Evolutionary conservation across 2,113 vertebrate species (phyloP), one percentile per base, ranked within the genome.

Genomic region (Syngnathus scovelli): DNA sequence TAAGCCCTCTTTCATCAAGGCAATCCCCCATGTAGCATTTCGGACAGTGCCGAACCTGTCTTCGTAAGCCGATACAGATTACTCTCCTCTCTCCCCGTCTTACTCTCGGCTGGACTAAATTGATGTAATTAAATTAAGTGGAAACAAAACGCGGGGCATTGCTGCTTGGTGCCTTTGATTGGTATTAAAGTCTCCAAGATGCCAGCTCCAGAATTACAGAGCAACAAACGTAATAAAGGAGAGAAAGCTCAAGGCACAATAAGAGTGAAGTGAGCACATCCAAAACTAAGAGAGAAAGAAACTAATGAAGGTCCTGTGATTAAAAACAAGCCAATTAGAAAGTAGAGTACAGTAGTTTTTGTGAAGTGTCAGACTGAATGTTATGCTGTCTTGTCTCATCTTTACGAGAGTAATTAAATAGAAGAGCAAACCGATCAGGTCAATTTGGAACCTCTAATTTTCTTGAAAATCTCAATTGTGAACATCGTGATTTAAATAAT

Each of bases 91-190:
- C 69, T 33, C 51, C 16, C 51, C 3, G n/a, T n/a, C 68, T 62
- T 69, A 58, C 69, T 74, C 62, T 33, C 60, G 71, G 76, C 76
- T 69, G 72, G 83, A 71, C 76, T 87, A 88, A 90, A 85, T 85
- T 83, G 76, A 86, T 78, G 73, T 87, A 88, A 89, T 90, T 88
- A 82, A 86, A 88, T 87, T 85, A 88, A 87, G 83, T 78, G 41
- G 74, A 75, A 77, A 81, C 82, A 78, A 77, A 81, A 87, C 85
- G 82, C 79, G 73, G 78, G 78, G 61, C 79, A 82, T 67, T 79
- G 72, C 75, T 64, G 73, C 80, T 68, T 80, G 66, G 61, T 71
- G 59, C 80, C 75, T 41, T 63, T 76, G 72, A 87, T 82, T 86
- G 81, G 83, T 83, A 77, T 84, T 83, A 80, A 27, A 80, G 66